These are phyloP conservation scores for Pongo pygmaeus DNA, from an alignment of 2,113 vertebrate species.

Conservation along the genomic window DNA sequence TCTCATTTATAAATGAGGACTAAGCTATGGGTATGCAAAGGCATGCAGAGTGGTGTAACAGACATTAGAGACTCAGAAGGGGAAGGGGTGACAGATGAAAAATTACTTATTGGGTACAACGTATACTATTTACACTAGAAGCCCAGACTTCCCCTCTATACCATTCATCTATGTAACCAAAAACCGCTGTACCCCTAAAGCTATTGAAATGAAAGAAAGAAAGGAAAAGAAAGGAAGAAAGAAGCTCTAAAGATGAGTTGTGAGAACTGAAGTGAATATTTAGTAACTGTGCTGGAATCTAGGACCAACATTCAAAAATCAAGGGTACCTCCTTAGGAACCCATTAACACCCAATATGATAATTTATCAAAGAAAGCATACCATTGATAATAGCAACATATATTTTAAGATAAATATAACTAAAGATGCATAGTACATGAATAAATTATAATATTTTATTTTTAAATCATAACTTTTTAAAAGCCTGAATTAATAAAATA, in stretches of 20 bases:
- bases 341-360: background rate
- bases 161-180: no score
- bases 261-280: background rate
- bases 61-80: no score
- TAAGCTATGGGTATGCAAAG: no score
- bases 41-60: no score
- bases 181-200: no score
- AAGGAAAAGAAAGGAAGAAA: no score
- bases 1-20: no score
- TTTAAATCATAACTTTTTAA: conserved; percentile 11
- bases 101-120: no score
- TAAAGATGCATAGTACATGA: background rate
- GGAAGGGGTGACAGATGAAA: no score
- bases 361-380: background rate
- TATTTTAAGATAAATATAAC: conserved; percentile 25
- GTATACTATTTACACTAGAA: no score
- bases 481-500: background rate
- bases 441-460: background rate
- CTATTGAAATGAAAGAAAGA: no score
- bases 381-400: background rate
- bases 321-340: background rate
- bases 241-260: background rate
- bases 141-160: no score
- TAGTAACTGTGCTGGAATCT: background rate
- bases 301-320: background rate